Conservation (phyloP, 2,797 vertebrate genomes). For the Staurois parvus region DNA sequence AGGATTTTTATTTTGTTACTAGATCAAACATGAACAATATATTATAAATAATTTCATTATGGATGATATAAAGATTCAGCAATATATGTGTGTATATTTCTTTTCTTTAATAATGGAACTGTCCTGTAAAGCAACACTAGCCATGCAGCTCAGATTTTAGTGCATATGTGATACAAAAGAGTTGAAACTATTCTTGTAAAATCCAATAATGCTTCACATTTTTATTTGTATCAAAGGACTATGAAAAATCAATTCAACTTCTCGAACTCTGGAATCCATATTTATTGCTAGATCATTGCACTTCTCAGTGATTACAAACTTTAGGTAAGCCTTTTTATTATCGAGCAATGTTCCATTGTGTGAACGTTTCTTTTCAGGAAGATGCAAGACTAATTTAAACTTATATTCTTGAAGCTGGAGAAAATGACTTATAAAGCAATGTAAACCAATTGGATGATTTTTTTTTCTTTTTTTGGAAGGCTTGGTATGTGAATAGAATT, state of each 20-base stretch:
- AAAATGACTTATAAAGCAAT: neutral
- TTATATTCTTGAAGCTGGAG: slow-evolving; percentile 12
- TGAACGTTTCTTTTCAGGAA: slow-evolving; percentile 13
- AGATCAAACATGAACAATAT: neutral
- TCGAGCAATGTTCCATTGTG: neutral
- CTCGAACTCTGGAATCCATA: slow-evolving; percentile 49
- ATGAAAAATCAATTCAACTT: slow-evolving; percentile 43
- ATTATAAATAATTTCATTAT: slow-evolving; percentile 22
- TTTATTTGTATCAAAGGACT: slow-evolving; percentile 51
- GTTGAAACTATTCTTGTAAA: slow-evolving; percentile 34
- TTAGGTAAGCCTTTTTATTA: slow-evolving; percentile 19
- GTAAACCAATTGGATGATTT: neutral
- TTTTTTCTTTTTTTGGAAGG: neutral
- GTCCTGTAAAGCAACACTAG: neutral
- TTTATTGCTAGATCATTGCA: slow-evolving; percentile 52
- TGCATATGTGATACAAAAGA: slow-evolving; percentile 35
- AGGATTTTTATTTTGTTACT: neutral
- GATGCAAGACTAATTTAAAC: slow-evolving; percentile 14
- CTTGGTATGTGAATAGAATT: neutral
- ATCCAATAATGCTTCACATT: slow-evolving; percentile 43
- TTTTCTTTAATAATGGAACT: neutral
- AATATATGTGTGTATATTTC: neutral
- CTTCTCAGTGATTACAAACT: slow-evolving; percentile 35
- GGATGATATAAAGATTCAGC: slow-evolving; percentile 8
- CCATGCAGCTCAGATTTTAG: slow-evolving; percentile 3